Conservation (phyloP, 2,888 invertebrate species). For the Sarcophaga variegata region DNA sequence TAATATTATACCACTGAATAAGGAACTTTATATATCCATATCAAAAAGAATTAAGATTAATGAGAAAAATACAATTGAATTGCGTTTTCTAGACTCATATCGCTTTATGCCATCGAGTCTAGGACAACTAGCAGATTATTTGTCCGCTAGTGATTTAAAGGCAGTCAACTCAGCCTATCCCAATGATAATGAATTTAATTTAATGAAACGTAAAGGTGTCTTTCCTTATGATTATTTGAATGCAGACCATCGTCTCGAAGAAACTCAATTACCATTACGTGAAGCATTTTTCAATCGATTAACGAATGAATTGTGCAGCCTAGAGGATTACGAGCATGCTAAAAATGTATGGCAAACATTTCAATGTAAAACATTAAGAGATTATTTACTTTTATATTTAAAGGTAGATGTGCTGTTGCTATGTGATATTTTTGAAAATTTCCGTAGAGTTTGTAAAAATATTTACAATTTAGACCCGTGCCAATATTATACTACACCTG, state of each 20-base stretch:
- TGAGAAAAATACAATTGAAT: slow-evolving; percentile 6
- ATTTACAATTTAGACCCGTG: too few relatives aligned
- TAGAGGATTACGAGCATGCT: slow-evolving; percentile 72
- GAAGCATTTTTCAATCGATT: slow-evolving; percentile 70
- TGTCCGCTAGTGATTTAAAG: slow-evolving; percentile 4
- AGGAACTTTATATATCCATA: slow-evolving; percentile 73
- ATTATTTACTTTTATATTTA: slow-evolving; percentile 74
- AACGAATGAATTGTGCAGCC: slow-evolving; percentile 51
- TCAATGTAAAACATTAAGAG: slow-evolving; percentile 70
- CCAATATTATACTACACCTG: too few relatives aligned
- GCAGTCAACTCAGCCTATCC: background rate
- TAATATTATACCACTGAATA: slow-evolving; percentile 70
- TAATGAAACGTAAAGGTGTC: slow-evolving; percentile 8
- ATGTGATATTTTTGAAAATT: slow-evolving; percentile 76
- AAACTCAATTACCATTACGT: background rate
- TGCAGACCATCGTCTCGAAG: background rate
- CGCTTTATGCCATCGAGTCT: slow-evolving; percentile 20
- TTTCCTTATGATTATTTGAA: slow-evolving; percentile 2
- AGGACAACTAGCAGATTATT: background rate
- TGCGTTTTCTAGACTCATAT: slow-evolving; percentile 43
- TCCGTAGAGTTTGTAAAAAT: too few relatives aligned
- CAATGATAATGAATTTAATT: background rate
- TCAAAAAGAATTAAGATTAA: slow-evolving; percentile 20
- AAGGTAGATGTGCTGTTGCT: slow-evolving; percentile 74
- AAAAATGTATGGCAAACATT: slow-evolving; percentile 72